Evolutionary conservation across 2,113 vertebrate species (phyloP).

Genomic region (Picathartes gymnocephalus): DNA sequence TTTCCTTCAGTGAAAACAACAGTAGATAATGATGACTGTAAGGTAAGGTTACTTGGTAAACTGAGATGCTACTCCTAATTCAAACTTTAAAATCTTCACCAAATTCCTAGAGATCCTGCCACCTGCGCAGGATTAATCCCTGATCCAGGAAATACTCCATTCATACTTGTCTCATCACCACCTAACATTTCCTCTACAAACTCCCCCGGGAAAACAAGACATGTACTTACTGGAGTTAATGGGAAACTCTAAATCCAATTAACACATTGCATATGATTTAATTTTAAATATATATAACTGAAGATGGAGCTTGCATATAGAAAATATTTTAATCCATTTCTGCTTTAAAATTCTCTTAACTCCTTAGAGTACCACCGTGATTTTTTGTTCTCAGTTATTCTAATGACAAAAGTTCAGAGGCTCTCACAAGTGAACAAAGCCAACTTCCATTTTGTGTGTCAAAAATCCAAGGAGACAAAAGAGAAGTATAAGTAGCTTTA

Average conservation of each 20-base stretch:
- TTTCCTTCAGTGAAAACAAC: neutral
- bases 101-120: neutral
- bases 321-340: neutral
- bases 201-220: neutral
- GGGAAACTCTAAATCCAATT: neutral
- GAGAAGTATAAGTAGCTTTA: neutral
- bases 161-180: neutral
- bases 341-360: neutral
- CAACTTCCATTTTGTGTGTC: neutral
- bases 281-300: neutral
- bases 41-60: neutral
- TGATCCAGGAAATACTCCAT: neutral
- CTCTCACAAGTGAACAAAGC: neutral
- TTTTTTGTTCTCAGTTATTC: neutral
- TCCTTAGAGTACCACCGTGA: neutral
- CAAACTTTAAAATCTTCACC: neutral
- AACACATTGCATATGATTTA: neutral
- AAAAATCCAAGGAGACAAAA: neutral
- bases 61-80: neutral
- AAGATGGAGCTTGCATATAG: neutral
- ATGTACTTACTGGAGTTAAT: neutral
- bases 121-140: neutral
- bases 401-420: neutral
- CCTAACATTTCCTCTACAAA: neutral
- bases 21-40: neutral